Conservation (phyloP, 2,113 vertebrate genomes). For the Ageneiosus marmoratus region DNA sequence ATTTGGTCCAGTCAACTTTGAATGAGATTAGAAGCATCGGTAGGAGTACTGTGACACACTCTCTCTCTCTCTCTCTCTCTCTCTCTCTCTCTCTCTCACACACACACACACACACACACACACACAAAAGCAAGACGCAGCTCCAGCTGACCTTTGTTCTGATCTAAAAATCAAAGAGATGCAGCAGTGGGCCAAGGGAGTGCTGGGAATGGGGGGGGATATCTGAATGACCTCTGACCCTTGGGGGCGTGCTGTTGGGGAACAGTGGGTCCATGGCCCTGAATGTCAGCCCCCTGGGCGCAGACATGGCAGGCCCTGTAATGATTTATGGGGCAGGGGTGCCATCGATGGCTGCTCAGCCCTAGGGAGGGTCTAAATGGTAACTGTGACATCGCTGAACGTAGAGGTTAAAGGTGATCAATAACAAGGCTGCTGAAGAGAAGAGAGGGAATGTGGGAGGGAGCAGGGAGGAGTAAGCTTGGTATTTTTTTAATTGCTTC, state of each 20-base stretch:
- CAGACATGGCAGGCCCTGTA: constrained; percentile 60
- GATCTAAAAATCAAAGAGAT: constrained; percentile 77
- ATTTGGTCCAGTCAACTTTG: constrained; percentile 21
- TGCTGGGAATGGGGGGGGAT: constrained; percentile 49
- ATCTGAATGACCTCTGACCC: constrained; percentile 71
- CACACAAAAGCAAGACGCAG: constrained; percentile 36
- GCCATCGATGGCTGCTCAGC: constrained; percentile 79
- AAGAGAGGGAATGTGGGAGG: constrained; percentile 43
- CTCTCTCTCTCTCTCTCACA: not conserved
- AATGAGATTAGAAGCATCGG: constrained; percentile 50
- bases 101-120: constrained; percentile 40
- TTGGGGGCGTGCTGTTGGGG: constrained; percentile 53
- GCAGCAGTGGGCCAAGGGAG: constrained; percentile 53
- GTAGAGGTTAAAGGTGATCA: constrained; percentile 93
- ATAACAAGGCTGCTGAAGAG: constrained; percentile 79
- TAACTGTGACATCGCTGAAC: constrained; percentile 87
- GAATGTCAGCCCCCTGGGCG: constrained; percentile 60
- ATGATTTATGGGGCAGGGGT: constrained; percentile 84
- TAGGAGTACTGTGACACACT: not conserved
- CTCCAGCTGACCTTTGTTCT: constrained; percentile 73
- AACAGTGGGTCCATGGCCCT: constrained; percentile 55
- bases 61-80: not conserved
- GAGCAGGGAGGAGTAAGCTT: constrained; percentile 32
- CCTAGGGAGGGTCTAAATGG: constrained; percentile 85
- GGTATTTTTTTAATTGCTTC: constrained; percentile 82